Base-by-base conservation (phyloP, 2,113 vertebrate species). In the Myanophis thanlyinensis region DNA sequence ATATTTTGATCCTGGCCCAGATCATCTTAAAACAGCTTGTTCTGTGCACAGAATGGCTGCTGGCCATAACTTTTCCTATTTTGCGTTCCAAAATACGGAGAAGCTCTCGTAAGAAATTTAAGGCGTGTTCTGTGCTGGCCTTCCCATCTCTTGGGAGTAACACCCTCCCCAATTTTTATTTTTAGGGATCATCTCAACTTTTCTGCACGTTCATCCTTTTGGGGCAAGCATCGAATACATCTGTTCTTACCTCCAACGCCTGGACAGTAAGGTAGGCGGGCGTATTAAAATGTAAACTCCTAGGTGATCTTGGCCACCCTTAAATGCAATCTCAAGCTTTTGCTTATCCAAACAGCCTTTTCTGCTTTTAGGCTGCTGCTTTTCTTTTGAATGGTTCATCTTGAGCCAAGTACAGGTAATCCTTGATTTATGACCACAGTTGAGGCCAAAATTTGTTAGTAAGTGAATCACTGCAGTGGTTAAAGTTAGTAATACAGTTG, bases 221-320 rank as follows among this genome's bases (percentile, higher is more conserved):
- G 99, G 99, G 96, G 99, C 99, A 92, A 99, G 98, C 97, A 99
- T 99, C 84, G 99, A 99, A 97, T 99, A 99, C 97, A 99, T 99
- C 98, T 99, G 99, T 94, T 99, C 99, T 96, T 99, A 99, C 97
- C 97, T 99, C 95, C 98, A 99, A 96, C 98, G 98, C 48, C 97
- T 99, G 96, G 98, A 99, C 98, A 98, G 98, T 94, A 99, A 99
- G 97, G 99, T 99, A 98, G 91, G 93, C 47, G 8, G 30, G 23
- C 12, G 54, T 49, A 54, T 54, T 59, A 30, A 85, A 49, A 23
- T 22, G 12, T 56, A 13, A 12, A 35, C 18, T 22, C 10, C 10
- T 25, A 35, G 27, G 15, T 25, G 15, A 5, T 1, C 7, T 62
- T 35, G 62, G 9, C 25, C 23, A 9, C 3, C 48, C 7, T 62